Percentiles rank a stretch among this genome's conserved stretches.
These are phyloP conservation scores for Jaculus jaculus DNA, from an alignment of 2,113 vertebrate genomes.

Conservation along the genomic window DNA sequence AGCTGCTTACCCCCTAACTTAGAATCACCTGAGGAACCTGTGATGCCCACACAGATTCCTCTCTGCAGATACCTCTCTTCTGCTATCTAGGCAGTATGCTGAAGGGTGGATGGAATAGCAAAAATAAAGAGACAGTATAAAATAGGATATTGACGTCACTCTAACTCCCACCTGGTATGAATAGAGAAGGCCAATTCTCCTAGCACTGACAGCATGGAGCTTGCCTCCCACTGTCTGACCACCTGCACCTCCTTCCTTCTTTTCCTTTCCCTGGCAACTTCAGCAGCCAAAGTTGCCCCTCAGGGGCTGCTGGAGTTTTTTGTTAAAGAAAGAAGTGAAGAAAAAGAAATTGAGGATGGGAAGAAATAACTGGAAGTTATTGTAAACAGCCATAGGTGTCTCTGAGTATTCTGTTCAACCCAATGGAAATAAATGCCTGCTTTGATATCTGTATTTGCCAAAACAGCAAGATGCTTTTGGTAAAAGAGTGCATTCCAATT, in stretches of 20 bases:
- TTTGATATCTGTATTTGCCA: conserved; percentile 17
- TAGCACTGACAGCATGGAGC: conserved; percentile 68
- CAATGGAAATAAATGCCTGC: conserved; percentile 39
- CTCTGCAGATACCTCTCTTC: conserved; percentile 60
- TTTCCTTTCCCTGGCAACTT: conserved; percentile 69
- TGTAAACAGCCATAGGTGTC: conserved; percentile 40
- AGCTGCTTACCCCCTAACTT: conserved; percentile 11
- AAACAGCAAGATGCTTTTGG: conserved; percentile 44
- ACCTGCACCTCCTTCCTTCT: conserved; percentile 77
- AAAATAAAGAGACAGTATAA: conserved; percentile 60
- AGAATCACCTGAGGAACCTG: conserved; percentile 37
- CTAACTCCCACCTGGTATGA: conserved; percentile 73
- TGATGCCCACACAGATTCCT: not conserved
- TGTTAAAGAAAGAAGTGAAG: conserved; percentile 44
- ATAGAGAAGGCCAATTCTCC: conserved; percentile 74
- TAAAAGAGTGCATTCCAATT: conserved; percentile 24
- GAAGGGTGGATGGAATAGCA: conserved; percentile 41
- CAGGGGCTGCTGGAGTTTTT: conserved; percentile 18
- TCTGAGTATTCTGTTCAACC: conserved; percentile 45
- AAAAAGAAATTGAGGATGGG: conserved; percentile 2
- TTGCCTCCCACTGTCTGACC: conserved; percentile 69
- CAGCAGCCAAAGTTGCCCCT: conserved; percentile 49
- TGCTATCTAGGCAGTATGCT: conserved; percentile 58
- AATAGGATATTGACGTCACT: conserved; percentile 74
- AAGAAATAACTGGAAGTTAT: conserved; percentile 45